Evolutionary conservation across 2,797 vertebrate species (phyloP).

Genomic region (Hipposideros larvatus): DNA sequence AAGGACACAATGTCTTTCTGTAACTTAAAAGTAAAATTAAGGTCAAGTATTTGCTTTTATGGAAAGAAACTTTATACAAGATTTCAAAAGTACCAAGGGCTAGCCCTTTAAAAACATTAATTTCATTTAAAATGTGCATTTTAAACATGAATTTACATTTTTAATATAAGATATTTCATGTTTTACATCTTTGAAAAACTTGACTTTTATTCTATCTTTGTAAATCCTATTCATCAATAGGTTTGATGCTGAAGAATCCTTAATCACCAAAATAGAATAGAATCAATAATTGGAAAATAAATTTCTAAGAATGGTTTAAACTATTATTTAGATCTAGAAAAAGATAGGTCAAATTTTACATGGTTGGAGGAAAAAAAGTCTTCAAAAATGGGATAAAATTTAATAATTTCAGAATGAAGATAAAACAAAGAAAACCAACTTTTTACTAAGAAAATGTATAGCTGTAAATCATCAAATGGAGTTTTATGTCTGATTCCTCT

Average conservation of each 20-base stretch:
- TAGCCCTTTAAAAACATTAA: slow-evolving; percentile 1
- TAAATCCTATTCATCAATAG: neutral
- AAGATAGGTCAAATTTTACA: slow-evolving; percentile 54
- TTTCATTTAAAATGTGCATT: slow-evolving; percentile 42
- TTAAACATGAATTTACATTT: neutral
- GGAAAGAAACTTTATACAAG: neutral
- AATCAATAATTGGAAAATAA: slow-evolving; percentile 11
- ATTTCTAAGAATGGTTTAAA: slow-evolving; percentile 21
- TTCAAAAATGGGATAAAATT: slow-evolving; percentile 56
- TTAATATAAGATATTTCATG: neutral
- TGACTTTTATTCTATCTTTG: slow-evolving; percentile 50
- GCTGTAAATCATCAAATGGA: slow-evolving; percentile 78
- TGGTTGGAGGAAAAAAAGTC: slow-evolving; percentile 46
- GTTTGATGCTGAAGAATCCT: neutral
- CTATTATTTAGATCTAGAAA: slow-evolving; percentile 12
- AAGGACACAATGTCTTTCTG: slow-evolving; percentile 16
- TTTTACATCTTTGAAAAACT: slow-evolving; percentile 46
- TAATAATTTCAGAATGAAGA: slow-evolving; percentile 81
- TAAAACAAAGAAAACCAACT: slow-evolving; percentile 66
- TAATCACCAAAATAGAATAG: neutral
- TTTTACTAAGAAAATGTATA: slow-evolving; percentile 79
- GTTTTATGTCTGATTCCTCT: slow-evolving; percentile 81
- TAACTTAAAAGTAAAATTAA: slow-evolving; percentile 58
- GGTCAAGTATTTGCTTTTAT: slow-evolving; percentile 9
- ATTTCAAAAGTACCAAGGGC: slow-evolving; percentile 40